Evolutionary conservation across 2,113 vertebrate species (phyloP), one percentile per base, ranked within the genome.

Genomic region (Sinocyclocheilus anophthalmus): DNA sequence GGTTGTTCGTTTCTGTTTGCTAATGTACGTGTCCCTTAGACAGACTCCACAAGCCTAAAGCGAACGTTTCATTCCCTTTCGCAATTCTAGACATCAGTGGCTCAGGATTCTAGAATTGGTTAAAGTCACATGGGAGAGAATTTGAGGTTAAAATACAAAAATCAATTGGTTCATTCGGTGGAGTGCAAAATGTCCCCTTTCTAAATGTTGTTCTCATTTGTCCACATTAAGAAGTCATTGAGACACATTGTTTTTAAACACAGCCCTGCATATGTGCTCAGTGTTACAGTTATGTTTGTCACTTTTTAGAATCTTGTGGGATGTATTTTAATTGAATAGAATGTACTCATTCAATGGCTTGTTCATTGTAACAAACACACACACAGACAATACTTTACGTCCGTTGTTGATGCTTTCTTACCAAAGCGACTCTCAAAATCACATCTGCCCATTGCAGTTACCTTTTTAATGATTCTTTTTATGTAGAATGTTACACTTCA

Each of bases 281-380:
- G 39, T 81, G 70, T 84, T 50, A 45, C 72, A 61, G 79, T 78
- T 87, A 61, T 79, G 82, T 75, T 79, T 81, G 79, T 81, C 79
- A 81, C 61, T 81, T 81, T 81, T 30, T 76, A 81, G 84, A 80
- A 76, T 57, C 45, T 84, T 42, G 89, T 88, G 86, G 86, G 86
- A 65, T 85, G 90, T 87, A 87, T 59, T 87, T 87, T 55, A 86
- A 85, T 81, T 84, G 63, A 85, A 83, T 77, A 84, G 90, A 88
- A 90, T 90, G 90, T 89, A 88, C 78, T 85, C 79, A 84, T 88
- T 86, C 69, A 84, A 48, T 77, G 37, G 69, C 48, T 65, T 85
- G 77, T 88, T 37, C 45, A 81, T 77, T 83, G 22, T 53, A 81
- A 87, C 33, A 24, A 57, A 75, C 78, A 81, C 33, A 61, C 22